A percentile compares a stretch with the other conserved stretches of the same genome.
Conservation (phyloP, 1,140 invertebrate species). For the Meteorus sp. region DNA sequence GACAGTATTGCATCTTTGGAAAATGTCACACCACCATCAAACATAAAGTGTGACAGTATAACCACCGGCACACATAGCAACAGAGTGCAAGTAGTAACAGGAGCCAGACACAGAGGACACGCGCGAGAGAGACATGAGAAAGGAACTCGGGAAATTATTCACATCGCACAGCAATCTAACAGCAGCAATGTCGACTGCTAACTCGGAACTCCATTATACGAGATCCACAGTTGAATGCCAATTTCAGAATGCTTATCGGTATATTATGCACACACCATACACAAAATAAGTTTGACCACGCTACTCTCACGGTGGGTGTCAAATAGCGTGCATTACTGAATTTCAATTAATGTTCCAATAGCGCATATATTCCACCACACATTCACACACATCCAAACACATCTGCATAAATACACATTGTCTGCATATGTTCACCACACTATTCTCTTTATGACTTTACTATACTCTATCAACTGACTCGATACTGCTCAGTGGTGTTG, state of each 20-base stretch:
- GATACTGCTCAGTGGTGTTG: too few species aligned
- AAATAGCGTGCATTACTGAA: constrained; percentile 36
- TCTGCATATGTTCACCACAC: background rate
- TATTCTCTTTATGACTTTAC: background rate
- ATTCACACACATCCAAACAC: constrained; percentile 15
- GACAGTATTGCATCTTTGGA: too few species aligned
- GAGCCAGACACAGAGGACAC: background rate
- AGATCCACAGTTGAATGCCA: constrained; percentile 32
- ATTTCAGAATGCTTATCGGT: constrained; percentile 37
- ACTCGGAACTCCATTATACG: constrained; percentile 53
- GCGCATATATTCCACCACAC: too few species aligned
- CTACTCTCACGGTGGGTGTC: constrained; percentile 37
- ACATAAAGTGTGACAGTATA: too few species aligned
- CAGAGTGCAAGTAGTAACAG: too few species aligned
- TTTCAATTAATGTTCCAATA: constrained; percentile 34
- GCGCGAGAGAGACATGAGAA: constrained; percentile 30
- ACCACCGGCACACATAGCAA: too few species aligned
- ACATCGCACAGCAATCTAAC: constrained; percentile 37
- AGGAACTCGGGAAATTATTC: constrained; percentile 46
- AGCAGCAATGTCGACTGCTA: constrained; percentile 38
- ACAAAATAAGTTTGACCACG: constrained; percentile 47
- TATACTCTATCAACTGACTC: background rate
- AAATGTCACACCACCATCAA: too few species aligned
- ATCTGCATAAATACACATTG: background rate
- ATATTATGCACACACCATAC: constrained; percentile 43